Evolutionary conservation across 2,888 invertebrate species (phyloP), one percentile per base, ranked within the genome.

Genomic region (Archips crataeganus): DNA sequence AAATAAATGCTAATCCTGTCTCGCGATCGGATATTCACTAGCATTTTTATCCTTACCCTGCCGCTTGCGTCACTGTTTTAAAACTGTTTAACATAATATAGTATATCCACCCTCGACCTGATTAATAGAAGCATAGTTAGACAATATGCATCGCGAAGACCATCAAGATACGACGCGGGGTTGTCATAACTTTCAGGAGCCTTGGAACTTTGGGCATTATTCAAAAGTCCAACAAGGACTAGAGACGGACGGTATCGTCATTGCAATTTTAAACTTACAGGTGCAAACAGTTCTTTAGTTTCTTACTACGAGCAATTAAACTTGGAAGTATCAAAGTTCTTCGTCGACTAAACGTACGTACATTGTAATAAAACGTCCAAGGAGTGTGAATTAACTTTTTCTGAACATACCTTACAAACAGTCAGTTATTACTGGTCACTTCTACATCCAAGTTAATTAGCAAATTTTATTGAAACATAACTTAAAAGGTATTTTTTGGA

Each of bases 121-220:
- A 67, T 67, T 67, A 57, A 67, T 67, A 67, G 66, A 34, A 67
- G 13, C 57, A 42, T 67, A 57, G 57, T 45, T 57, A 57, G 32
- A 57, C 57, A 67, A 57, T 67, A 57, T 67, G 66, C 66, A 67
- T 42, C 66, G 10, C 34, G 47, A 42, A 63, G 32, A 57, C 66
- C 42, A 39, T 57, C 42, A 57, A 67, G 57, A 67, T 57, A 45
- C 23, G 57, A 42, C 47, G 47, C 23, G 34, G 32, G 47, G 11
- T 39, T 11, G 66, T 42, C 15, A 57, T 63, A 63, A 67, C 66
- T 67, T 57, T 23, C 57, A 57, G 15, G 49, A 15, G 23, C 23
- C 57, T 51, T 63, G 57, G 42, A 67, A 66, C 39, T 66, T 66
- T 32, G 39, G 66, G 51, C 42, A 42, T 32, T 23, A 57, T 67